Evolutionary conservation across 2,797 vertebrate genomes (phyloP).

Genomic region (Poecilia wingei): DNA sequence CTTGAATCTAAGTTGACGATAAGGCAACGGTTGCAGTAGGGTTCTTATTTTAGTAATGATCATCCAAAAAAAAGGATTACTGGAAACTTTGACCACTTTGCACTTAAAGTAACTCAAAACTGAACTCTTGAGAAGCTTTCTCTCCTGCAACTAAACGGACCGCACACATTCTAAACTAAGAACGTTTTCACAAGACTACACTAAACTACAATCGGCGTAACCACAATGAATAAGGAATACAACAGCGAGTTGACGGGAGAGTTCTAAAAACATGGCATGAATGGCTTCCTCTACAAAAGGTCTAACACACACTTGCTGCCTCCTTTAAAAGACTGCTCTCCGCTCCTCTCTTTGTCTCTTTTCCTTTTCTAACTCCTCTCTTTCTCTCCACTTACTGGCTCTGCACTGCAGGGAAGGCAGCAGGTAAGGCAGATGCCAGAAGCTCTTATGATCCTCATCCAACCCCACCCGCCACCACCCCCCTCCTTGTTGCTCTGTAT

Average conservation of each 20-base stretch:
- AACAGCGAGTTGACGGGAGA: slow-evolving; percentile 4
- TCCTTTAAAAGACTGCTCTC: slow-evolving; percentile 9
- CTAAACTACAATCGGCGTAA: neutral
- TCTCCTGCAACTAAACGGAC: neutral
- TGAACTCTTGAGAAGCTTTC: neutral
- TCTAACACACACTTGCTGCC: slow-evolving; percentile 3
- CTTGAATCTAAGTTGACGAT: neutral
- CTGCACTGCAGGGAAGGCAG: slow-evolving; percentile 50
- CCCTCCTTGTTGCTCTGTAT: slow-evolving; percentile 42
- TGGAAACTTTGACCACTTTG: neutral
- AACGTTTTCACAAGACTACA: neutral
- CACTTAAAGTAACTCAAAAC: neutral
- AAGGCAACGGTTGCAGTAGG: neutral
- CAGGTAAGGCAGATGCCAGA: slow-evolving; percentile 76
- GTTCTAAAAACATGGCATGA: slow-evolving; percentile 9
- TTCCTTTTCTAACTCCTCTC: slow-evolving; percentile 7
- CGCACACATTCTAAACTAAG: neutral
- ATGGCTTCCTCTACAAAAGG: slow-evolving; percentile 25
- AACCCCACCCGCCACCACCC: slow-evolving; percentile 7
- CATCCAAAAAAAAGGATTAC: neutral
- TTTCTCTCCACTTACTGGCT: slow-evolving; percentile 39
- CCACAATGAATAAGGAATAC: neutral
- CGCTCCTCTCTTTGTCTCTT: slow-evolving; percentile 14
- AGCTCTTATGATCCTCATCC: slow-evolving; percentile 47
- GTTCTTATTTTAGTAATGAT: neutral